phyloP scores from a whole-genome alignment of 2,888 invertebrate species.

The Nymphalis polychloros region DNA sequence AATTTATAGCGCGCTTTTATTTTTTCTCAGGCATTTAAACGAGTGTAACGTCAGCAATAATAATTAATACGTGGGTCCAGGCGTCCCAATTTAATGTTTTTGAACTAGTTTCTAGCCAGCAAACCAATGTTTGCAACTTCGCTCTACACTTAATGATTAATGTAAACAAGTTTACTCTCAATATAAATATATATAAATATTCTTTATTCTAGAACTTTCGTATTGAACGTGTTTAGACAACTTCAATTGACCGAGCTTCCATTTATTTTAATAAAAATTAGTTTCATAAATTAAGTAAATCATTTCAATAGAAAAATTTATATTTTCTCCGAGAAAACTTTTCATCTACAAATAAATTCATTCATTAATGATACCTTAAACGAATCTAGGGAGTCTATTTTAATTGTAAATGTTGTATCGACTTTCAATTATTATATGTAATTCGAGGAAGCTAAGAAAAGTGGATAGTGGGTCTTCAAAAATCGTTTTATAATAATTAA shows the following conservation, averaged over 20 bases:
- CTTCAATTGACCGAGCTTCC: background rate
- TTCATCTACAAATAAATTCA: too few relatives aligned
- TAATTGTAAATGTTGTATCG: too few relatives aligned
- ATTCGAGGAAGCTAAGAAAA: too few relatives aligned
- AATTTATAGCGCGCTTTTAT: constrained; percentile 25
- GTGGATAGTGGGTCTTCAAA: too few relatives aligned
- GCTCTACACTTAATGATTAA: constrained; percentile 13
- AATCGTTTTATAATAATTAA: too few relatives aligned
- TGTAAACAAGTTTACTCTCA: constrained; percentile 17
- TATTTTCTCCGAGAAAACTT: too few relatives aligned
- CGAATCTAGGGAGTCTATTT: too few relatives aligned
- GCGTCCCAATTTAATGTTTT: constrained; percentile 72
- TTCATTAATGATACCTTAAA: too few relatives aligned
- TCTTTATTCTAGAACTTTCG: background rate
- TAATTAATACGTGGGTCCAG: constrained; percentile 67
- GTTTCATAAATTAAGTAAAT: background rate
- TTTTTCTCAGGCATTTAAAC: constrained; percentile 61
- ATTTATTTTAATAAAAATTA: background rate
- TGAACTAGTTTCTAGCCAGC: constrained; percentile 65
- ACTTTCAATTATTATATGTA: too few relatives aligned
- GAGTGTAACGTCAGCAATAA: constrained; percentile 49
- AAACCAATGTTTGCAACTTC: constrained; percentile 43
- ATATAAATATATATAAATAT: background rate
- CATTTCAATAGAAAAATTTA: too few relatives aligned
- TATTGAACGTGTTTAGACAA: background rate